phyloP scores from a whole-genome alignment of 2,888 invertebrate genomes.

The Alloplasta piceator region DNA sequence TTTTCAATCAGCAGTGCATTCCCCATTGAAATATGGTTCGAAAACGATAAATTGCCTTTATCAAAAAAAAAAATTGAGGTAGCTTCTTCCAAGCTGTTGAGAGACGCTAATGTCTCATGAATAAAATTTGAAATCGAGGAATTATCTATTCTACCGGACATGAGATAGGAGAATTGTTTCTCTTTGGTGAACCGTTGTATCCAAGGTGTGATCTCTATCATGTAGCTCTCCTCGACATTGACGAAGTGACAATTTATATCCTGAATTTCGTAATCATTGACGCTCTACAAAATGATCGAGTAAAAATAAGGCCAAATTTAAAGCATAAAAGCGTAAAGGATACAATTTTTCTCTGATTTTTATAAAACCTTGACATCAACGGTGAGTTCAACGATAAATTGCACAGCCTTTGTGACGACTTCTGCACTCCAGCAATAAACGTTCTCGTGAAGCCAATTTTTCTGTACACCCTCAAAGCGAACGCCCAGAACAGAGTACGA shows the following conservation, averaged over 20 bases:
- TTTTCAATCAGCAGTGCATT: too few species aligned
- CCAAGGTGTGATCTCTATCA: conserved; percentile 73
- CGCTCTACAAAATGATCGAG: conserved; percentile 40
- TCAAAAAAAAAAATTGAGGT: neutral
- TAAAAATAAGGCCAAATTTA: conserved; percentile 5
- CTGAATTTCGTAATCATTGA: conserved; percentile 56
- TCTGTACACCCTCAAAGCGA: conserved; percentile 68
- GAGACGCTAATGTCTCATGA: neutral
- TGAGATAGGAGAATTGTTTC: conserved; percentile 71
- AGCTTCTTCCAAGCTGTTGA: too few species aligned
- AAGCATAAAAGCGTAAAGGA: neutral
- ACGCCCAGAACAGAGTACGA: conserved; percentile 66
- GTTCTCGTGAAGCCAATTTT: conserved; percentile 68
- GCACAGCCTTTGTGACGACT: conserved; percentile 65
- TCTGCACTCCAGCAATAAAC: conserved; percentile 68
- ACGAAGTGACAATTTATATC: conserved; percentile 70
- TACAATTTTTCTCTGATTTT: neutral
- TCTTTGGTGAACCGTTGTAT: conserved; percentile 61
- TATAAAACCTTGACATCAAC: conserved; percentile 69
- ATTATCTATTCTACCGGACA: conserved; percentile 68
- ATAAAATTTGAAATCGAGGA: neutral
- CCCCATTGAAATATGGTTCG: too few species aligned
- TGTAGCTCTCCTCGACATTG: conserved; percentile 61
- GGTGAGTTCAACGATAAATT: conserved; percentile 66
- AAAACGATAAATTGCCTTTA: neutral